A percentile compares a stretch with the other conserved stretches of the same genome.
phyloP scores from a whole-genome alignment of 1,140 invertebrate species.

The Diprion similis region DNA sequence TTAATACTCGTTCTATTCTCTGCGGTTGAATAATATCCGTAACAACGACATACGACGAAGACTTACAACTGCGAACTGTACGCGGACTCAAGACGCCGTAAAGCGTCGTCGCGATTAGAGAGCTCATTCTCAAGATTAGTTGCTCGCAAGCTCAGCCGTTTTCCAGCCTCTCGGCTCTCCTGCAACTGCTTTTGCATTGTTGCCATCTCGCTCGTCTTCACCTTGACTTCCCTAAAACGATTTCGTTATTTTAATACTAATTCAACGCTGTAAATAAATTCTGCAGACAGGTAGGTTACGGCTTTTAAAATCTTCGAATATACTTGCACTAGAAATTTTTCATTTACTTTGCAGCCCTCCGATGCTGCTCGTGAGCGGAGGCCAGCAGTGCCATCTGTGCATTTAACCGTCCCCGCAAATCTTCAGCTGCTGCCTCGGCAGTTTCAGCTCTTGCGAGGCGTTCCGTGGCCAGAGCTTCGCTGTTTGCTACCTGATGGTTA shows the following conservation, averaged over 20 bases:
- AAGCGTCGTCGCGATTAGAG: conserved; percentile 38
- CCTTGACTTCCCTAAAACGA: conserved; percentile 34
- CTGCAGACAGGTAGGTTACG: too few species aligned
- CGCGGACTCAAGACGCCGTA: conserved; percentile 41
- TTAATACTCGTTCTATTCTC: too few species aligned
- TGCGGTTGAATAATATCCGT: too few species aligned
- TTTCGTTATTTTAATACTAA: background rate
- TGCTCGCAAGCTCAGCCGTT: conserved; percentile 26
- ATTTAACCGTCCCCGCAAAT: conserved; percentile 44
- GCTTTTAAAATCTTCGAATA: too few species aligned
- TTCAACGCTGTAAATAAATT: background rate
- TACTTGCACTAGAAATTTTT: too few species aligned
- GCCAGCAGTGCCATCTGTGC: conserved; percentile 42
- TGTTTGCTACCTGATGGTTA: conserved; percentile 35
- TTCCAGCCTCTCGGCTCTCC: conserved; percentile 33
- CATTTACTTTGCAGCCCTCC: conserved; percentile 37
- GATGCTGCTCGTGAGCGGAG: conserved; percentile 44
- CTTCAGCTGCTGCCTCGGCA: conserved; percentile 37
- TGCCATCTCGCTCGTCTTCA: conserved; percentile 30
- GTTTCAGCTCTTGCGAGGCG: conserved; percentile 32
- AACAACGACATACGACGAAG: background rate
- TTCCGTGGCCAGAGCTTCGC: conserved; percentile 38
- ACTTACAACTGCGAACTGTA: conserved; percentile 45
- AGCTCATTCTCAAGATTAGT: conserved; percentile 43
- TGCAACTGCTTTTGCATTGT: conserved; percentile 35